Base-by-base conservation (phyloP, 92 coral and sea anemone species). In the Nematostella vectensis region DNA sequence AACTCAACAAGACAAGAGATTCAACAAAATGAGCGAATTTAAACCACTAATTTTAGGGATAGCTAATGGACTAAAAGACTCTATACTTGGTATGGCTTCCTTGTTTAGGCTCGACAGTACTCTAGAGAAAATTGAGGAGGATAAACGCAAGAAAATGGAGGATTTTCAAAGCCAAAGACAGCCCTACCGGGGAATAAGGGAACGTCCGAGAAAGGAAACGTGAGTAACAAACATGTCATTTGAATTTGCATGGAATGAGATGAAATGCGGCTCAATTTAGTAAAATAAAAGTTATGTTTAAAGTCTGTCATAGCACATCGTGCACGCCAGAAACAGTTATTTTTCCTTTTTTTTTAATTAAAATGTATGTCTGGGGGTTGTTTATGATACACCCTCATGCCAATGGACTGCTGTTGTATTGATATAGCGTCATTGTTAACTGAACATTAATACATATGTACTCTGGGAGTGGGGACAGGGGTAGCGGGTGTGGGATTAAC, bases 61-160 rank as follows among this genome's bases (percentile, higher is more conserved):
- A 38, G 71, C 64, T 8, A 77, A 74, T 70, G 98, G 98, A 57
- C 62, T 82, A 40, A 81, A 80, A 50, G 98, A 91, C 63, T 86
- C 95, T 16, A 6, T 91, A 29, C 58, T 78, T 47, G 98, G 98
- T 12, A 82, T 86, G 74, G 71, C 81, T 9, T 65, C 88, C 23
- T 57, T 91, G 9, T 58, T 81, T 27, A 81, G 77, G 56, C 65
- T 83, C 8, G 78, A 66, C 47, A 57, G 69, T 40, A 67, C 68
- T 37, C 33, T 70, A 33, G 89, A 70, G 50, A 81, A 75, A 56
- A 78, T 43, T 17, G 76, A 65, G 50, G 50, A 30, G 1, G 84
- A 80, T 25, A 68, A 59, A 53, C 74, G 61, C 29, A 37, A 43
- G 53, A 60, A 58, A 65, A 40, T 67, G 47, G 66, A 61, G 19